A percentile compares a stretch with the other conserved stretches of the same genome.
phyloP scores from a whole-genome alignment of 2,113 vertebrate species.

The Ranitomeya imitator region DNA sequence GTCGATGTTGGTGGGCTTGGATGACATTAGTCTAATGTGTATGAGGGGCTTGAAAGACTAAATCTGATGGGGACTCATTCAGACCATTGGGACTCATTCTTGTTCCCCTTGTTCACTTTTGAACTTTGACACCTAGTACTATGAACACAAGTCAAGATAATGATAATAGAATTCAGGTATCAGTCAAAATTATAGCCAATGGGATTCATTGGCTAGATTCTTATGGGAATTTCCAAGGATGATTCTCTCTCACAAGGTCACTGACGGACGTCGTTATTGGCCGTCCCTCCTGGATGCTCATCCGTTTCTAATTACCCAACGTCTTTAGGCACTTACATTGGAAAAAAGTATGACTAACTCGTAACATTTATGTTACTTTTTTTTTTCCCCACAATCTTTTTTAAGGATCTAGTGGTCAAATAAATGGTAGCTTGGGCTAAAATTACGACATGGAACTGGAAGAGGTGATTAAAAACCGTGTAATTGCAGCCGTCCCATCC shows the following conservation, averaged over 20 bases:
- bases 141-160: too few species aligned
- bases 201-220: neutral
- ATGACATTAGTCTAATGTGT: too few species aligned
- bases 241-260: neutral
- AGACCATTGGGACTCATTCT: too few species aligned
- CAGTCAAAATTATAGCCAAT: neutral
- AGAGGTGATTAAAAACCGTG: conserved; percentile 34
- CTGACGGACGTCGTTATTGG: neutral
- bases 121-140: too few species aligned
- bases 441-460: conserved; percentile 12
- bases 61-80: too few species aligned
- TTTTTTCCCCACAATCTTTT: conserved; percentile 21
- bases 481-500: conserved; percentile 33
- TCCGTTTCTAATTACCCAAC: neutral
- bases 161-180: neutral
- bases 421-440: conserved; percentile 43
- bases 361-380: conserved; percentile 39
- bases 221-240: neutral
- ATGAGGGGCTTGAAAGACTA: too few species aligned
- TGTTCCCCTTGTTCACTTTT: too few species aligned
- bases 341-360: conserved; percentile 42
- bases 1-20: too few species aligned
- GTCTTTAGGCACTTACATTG: neutral
- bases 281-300: neutral
- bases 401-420: conserved; percentile 41